phyloP scores from a whole-genome alignment of 2,888 invertebrate genomes.

The Archips xylosteana region DNA sequence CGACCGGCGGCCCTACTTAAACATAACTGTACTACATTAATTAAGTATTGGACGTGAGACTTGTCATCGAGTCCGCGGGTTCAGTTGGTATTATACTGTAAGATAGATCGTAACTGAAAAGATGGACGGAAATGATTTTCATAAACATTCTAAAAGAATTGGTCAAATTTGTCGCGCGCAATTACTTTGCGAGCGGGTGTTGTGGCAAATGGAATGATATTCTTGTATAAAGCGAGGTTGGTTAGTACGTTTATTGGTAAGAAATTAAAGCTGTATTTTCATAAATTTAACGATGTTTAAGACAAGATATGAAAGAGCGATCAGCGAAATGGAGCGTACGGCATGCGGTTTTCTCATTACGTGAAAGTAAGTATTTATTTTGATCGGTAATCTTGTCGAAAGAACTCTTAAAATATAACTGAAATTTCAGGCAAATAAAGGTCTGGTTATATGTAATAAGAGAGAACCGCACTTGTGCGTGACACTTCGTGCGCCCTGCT shows the following conservation, averaged over 20 bases:
- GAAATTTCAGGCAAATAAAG: background rate
- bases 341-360: background rate
- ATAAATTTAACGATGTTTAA: slow-evolving; percentile 16
- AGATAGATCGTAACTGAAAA: slow-evolving; percentile 39
- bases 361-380: background rate
- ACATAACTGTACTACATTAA: slow-evolving; percentile 59
- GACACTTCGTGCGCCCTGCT: background rate
- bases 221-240: slow-evolving; percentile 14
- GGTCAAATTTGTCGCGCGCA: slow-evolving; percentile 9
- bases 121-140: slow-evolving; percentile 12
- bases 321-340: background rate
- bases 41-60: slow-evolving; percentile 59
- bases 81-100: slow-evolving; percentile 47
- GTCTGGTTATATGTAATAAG: background rate
- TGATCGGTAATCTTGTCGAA: background rate
- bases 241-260: slow-evolving; percentile 10
- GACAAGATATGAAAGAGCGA: background rate
- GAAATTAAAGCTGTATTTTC: slow-evolving; percentile 19
- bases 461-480: background rate
- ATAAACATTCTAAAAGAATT: slow-evolving; percentile 16
- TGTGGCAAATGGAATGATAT: slow-evolving; percentile 8
- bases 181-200: slow-evolving; percentile 14
- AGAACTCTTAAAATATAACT: background rate
- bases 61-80: slow-evolving; percentile 44
- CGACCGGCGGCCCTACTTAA: slow-evolving; percentile 51